Percentiles rank a stretch among this genome's conserved stretches.
Conservation (phyloP, 1,140 invertebrate genomes). For the Leguminivora glycinivorella region DNA sequence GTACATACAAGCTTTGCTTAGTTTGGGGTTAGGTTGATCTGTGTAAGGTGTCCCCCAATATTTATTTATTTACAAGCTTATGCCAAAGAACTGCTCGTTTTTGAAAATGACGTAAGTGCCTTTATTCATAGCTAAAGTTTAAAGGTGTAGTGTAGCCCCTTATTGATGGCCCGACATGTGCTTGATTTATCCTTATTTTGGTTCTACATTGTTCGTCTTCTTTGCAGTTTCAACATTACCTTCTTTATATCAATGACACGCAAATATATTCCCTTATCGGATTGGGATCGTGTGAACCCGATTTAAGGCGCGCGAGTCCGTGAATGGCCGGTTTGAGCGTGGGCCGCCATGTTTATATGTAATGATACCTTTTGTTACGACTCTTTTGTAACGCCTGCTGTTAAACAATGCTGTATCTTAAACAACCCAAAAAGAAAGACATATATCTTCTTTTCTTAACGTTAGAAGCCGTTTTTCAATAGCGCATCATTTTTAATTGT, state of each 20-base stretch:
- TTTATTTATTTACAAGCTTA: too few species aligned
- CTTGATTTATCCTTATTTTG: background rate
- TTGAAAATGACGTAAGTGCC: too few species aligned
- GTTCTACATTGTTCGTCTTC: too few species aligned
- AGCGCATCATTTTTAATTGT: constrained; percentile 26
- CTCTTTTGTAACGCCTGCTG: constrained; percentile 55
- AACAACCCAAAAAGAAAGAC: constrained; percentile 39
- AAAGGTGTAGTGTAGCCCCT: background rate
- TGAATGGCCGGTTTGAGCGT: constrained; percentile 28
- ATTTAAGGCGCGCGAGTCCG: background rate
- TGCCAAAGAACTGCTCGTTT: too few species aligned
- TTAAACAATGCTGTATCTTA: constrained; percentile 62
- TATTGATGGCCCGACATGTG: background rate
- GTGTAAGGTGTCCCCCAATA: too few species aligned
- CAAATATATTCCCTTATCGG: background rate
- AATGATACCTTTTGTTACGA: constrained; percentile 69
- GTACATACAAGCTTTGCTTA: too few species aligned
- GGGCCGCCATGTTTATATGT: constrained; percentile 49
- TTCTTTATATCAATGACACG: constrained; percentile 1
- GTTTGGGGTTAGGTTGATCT: too few species aligned
- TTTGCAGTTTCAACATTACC: background rate
- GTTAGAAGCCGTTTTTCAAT: constrained; percentile 43
- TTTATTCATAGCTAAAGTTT: too few species aligned
- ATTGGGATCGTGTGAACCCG: background rate
- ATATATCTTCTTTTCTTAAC: constrained; percentile 9